phyloP scores from a whole-genome alignment of 2,888 invertebrate genomes.

The Mythimna vitellina region DNA sequence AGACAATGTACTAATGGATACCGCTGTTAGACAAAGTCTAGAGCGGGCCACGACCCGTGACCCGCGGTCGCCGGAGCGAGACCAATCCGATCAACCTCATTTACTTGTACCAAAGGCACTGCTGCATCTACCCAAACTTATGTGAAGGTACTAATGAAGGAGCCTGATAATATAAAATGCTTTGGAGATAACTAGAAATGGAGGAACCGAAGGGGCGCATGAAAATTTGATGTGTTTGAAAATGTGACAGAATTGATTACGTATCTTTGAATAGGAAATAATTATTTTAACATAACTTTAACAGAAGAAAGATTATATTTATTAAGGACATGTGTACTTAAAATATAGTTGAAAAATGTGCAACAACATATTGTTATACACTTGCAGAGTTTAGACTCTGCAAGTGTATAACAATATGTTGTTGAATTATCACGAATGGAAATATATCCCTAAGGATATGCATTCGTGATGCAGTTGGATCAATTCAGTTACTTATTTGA shows the following conservation, averaged over 20 bases:
- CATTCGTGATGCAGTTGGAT: too few species aligned
- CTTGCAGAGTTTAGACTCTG: too few species aligned
- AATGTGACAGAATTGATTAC: constrained; percentile 1
- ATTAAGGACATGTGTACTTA: background rate
- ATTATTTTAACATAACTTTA: constrained; percentile 5
- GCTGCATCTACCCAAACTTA: constrained; percentile 38
- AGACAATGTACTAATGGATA: constrained; percentile 60
- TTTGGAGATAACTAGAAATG: background rate
- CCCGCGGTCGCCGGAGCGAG: constrained; percentile 77
- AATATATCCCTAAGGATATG: too few species aligned
- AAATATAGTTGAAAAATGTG: background rate
- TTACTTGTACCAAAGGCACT: constrained; percentile 67
- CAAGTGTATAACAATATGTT: too few species aligned
- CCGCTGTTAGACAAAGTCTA: constrained; percentile 63
- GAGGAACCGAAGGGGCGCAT: constrained; percentile 17
- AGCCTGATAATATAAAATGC: constrained; percentile 8
- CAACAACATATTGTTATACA: background rate
- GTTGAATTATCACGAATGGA: too few species aligned
- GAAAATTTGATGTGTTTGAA: constrained; percentile 13
- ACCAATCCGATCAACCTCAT: constrained; percentile 83
- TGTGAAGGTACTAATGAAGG: constrained; percentile 26
- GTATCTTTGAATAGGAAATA: constrained; percentile 4
- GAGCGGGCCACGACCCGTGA: constrained; percentile 78
- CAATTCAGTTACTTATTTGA: background rate
- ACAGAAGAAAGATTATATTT: too few species aligned